Conservation (phyloP, 2,888 invertebrate genomes). For the Nematopogon swammerdamellus region DNA sequence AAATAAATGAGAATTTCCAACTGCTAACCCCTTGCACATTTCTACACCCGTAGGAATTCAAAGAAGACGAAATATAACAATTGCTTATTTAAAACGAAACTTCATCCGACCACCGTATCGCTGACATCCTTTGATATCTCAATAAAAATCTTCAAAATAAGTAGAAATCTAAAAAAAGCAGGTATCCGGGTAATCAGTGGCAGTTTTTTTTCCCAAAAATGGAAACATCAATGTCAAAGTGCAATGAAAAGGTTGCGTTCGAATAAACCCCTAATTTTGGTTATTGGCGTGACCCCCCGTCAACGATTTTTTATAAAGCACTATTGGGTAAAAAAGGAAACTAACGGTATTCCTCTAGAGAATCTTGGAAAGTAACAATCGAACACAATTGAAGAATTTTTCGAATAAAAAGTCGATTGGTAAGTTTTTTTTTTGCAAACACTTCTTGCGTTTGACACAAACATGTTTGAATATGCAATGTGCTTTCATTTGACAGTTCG, state of each 20-base stretch:
- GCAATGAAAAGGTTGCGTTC: conserved; percentile 44
- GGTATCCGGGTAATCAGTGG: conserved; percentile 41
- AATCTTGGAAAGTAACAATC: background rate
- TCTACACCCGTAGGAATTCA: background rate
- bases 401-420: conserved; percentile 53
- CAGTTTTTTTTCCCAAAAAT: conserved; percentile 19
- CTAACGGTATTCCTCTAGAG: conserved; percentile 28
- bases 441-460: background rate
- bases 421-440: conserved; percentile 34
- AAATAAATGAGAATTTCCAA: no score
- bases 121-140: conserved; percentile 34
- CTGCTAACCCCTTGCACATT: no score
- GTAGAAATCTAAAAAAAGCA: conserved; percentile 16
- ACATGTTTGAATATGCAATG: background rate
- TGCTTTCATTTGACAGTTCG: background rate
- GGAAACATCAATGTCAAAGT: conserved; percentile 47
- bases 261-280: conserved; percentile 48
- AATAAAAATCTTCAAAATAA: conserved; percentile 30
- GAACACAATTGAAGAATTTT: conserved; percentile 18
- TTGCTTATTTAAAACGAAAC: conserved; percentile 9
- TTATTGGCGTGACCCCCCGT: conserved; percentile 51
- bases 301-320: conserved; percentile 37
- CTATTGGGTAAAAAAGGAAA: conserved; percentile 28
- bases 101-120: conserved; percentile 44
- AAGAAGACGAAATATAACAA: background rate